Base-by-base conservation (phyloP, 2,113 vertebrate species). In the Nesospiza acunhae region DNA sequence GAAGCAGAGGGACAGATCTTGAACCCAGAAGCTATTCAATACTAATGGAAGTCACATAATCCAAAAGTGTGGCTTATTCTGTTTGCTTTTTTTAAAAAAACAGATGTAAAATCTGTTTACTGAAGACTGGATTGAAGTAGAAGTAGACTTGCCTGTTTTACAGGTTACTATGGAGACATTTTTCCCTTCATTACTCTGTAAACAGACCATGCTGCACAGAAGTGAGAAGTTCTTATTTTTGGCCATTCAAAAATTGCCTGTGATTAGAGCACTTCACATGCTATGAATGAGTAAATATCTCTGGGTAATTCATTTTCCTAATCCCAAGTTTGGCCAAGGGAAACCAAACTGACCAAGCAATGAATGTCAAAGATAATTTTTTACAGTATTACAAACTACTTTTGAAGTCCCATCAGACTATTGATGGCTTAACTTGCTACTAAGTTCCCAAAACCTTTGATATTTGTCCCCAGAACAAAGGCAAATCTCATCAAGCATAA, bases 111-210 rank as follows among this genome's bases (percentile, higher is more conserved):
- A 60, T 75, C 72, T 84, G 44, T 93, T 93, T 90, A 85, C 44
- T 13, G 39, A 89, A 87, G 60, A 74, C 35, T 59, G 24, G 70
- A 75, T 79, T 55, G 72, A 44, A 93, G 60, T 75, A 31, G 44
- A 93, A 30, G 41, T 56, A 92, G 79, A 74, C 72, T 89, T 89
- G 75, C 31, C 64, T 92, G 72, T 82, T 94, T 92, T 86, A 70
- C 72, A 92, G 87, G 94, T 96, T 97, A 88, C 95, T 96, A 94
- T 95, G 93, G 92, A 93, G 92, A 96, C 76, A 86, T 92, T 66
- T 47, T 92, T 93, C 44, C 64, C 62, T 93, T 93, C 68, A 60
- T 78, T 95, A 84, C 68, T 87, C 83, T 95, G 60, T 89, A 92
- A 90, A 93, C 73, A 95, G 73, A 74, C 76, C 52, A 46, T 58